Evolutionary conservation across 2,113 vertebrate species (phyloP), one percentile per base, ranked within the genome.

Genomic region (Leucosticte australis): DNA sequence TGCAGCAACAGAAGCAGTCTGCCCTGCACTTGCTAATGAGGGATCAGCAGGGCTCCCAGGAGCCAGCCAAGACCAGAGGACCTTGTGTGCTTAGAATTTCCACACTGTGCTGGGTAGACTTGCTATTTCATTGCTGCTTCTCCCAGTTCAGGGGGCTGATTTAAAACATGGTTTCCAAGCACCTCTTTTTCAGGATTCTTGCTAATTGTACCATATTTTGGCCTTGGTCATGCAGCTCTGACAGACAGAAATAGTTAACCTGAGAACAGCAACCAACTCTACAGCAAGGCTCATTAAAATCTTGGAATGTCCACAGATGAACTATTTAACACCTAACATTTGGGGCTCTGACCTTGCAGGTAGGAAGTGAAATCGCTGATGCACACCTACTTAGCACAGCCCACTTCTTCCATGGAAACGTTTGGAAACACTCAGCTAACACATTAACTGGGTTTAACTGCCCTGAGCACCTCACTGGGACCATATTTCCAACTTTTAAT

Each of bases 61-160:
- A 89, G 71, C 77, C 64, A 89, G 96, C 50, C 87, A 83, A 83
- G 53, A 83, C 44, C 75, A 69, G n/a, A 53, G 23, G 39, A 92
- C 57, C 44, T 55, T 33, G 60, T 79, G 79, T 91, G 41, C 44
- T 81, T 47, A 50, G 33, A 84, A 75, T 71, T 89, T 55, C 64
- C 77, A 76, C 50, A 26, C 47, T 65, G 39, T 68, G 70, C 64
- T 84, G 78, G 42, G 17, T 42, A 39, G 39, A 56, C 27, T 83
- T 68, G 49, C 33, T 89, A 6, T 80, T 93, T 87, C 69, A 42
- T 11, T 50, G 44, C 50, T n/a, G 47, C 22, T 75, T 85, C 65
- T 74, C 17, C 90, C 49, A 60, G 59, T 80, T 90, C 55, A 62
- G n/a, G 22, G 27, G 28, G 8, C 26, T 69, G 10, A 73, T 68